Evolutionary conservation across 2,113 vertebrate species (phyloP), one percentile per base, ranked within the genome.

Genomic region (Phainopepla nitens): DNA sequence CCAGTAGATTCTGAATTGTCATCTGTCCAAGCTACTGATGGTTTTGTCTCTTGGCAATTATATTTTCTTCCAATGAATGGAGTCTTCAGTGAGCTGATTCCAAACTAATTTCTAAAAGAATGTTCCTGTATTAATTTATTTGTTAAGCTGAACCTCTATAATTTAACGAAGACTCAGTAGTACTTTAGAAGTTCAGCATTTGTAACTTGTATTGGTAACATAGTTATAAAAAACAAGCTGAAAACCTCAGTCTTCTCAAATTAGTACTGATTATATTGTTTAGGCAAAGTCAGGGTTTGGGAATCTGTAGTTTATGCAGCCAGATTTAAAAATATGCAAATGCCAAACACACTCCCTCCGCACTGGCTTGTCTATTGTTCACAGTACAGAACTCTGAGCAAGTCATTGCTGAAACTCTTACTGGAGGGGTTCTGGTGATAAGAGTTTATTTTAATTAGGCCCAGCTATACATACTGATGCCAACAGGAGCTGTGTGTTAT

Each of bases 281-380:
- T 78, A 65, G 78, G 36, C 73, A 64, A 69, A 93, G 50, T 42
- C 53, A 69, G 57, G 41, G 42, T 89, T 94, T 92, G 91, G 50
- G 35, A 89, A 66, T 87, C 68, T 66, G 56, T 70, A 90, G 81
- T 91, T 89, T 73, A n/a, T 28, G 65, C 19, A 77, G 84, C 57
- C 54, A 70, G 35, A 50, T 41, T 94, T 93, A 45, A 94, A 95
- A 95, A 73, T 90, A 89, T 8, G 58, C 53, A 69, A 87, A 83
- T 35, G 17, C 31, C 60, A 53, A 89, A 54, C 29, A 23, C 44
- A 23, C 8, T 82, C 17, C 15, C 15, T 90, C 13, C 8, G 92
- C 9, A 4, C 50, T 76, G 45, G 28, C 33, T 64, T 82, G 15
- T 85, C 36, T 76, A 0, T 66, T 89, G 76, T 35, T 93, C 47